Base-by-base conservation (phyloP, 2,797 vertebrate genomes). In the Graptemys geographica region DNA sequence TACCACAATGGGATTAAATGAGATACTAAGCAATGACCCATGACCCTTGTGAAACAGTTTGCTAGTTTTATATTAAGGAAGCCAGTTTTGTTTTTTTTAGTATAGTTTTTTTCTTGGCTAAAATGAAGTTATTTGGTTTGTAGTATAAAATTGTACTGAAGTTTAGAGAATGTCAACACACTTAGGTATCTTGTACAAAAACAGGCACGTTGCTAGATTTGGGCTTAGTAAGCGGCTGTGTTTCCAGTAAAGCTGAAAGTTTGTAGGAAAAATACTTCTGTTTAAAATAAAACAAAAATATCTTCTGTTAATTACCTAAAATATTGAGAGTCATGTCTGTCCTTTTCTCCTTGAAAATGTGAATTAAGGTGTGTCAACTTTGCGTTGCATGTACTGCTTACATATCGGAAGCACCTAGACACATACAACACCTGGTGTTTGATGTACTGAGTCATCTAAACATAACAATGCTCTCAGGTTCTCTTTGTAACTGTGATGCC, bases 11-110 rank as follows among this genome's bases (percentile, higher is more conserved):
- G 97, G 95, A 98, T 97, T 96, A 97, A 98, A 96, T 91, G 96
- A 97, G 93, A 90, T 94, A 94, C 93, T 94, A 93, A 95, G 97
- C 97, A 94, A 57, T 97, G 97, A 97, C 98, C 98, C 96, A 84
- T 97, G 96, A 97, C 94, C 96, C 90, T 97, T 92, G 52, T 84
- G 90, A 56, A 93, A 93, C 62, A 92, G 87, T 81, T 90, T 86
- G 92, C 80, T 21, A 80, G 86, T 89, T 97, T 96, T 95, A 94
- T 96, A 96, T 95, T 86, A 95, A 93, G 78, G 44, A 44, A 83
- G 81, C 10, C 18, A 3, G 81, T 12, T 55, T 28, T 11, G 11
- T 81, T 81, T 82, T 82, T 89, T 86, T 92, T 94, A 94, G 85
- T 78, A 78, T 92, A 93, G 90, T 76, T 93, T 72, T 21, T 88